Conservation (phyloP, 2,888 invertebrate genomes). For the Auanema freiburgensis region DNA sequence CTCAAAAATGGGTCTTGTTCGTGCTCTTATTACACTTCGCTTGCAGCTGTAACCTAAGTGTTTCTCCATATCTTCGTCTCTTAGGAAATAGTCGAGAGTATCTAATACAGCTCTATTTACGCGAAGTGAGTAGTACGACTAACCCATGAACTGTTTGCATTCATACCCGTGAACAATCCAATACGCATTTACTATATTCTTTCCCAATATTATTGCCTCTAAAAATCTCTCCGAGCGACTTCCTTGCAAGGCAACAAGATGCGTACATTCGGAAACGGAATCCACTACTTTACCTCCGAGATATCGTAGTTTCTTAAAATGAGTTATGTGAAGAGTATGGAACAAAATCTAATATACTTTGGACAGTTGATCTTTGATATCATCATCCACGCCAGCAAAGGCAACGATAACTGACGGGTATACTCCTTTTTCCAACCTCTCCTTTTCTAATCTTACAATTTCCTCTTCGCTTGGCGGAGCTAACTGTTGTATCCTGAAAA, state of each 20-base stretch:
- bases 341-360: slow-evolving; percentile 21
- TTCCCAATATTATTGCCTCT: slow-evolving; percentile 81
- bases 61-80: slow-evolving; percentile 79
- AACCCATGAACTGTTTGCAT: slow-evolving; percentile 79
- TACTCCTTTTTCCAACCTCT: slow-evolving; percentile 10
- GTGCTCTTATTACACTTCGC: slow-evolving; percentile 76
- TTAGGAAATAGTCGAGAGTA: slow-evolving; percentile 76
- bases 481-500: slow-evolving; percentile 8
- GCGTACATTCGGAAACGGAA: slow-evolving; percentile 79
- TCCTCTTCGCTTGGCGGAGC: slow-evolving; percentile 54
- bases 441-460: slow-evolving; percentile 25
- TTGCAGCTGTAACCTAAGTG: slow-evolving; percentile 80
- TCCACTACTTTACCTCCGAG: slow-evolving; percentile 82
- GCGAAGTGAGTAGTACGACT: slow-evolving; percentile 20
- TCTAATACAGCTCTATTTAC: too few species aligned
- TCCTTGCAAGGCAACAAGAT: slow-evolving; percentile 76
- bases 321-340: background rate
- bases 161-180: slow-evolving; percentile 84
- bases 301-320: slow-evolving; percentile 71
- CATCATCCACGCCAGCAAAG: slow-evolving; percentile 35
- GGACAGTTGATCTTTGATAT: slow-evolving; percentile 21
- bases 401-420: slow-evolving; percentile 14
- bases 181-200: slow-evolving; percentile 78
- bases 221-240: slow-evolving; percentile 24
- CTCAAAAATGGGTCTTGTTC: slow-evolving; percentile 77